These are phyloP conservation scores for Rhea americana DNA, from an alignment of 2,113 vertebrate species.

Conservation along the genomic window DNA sequence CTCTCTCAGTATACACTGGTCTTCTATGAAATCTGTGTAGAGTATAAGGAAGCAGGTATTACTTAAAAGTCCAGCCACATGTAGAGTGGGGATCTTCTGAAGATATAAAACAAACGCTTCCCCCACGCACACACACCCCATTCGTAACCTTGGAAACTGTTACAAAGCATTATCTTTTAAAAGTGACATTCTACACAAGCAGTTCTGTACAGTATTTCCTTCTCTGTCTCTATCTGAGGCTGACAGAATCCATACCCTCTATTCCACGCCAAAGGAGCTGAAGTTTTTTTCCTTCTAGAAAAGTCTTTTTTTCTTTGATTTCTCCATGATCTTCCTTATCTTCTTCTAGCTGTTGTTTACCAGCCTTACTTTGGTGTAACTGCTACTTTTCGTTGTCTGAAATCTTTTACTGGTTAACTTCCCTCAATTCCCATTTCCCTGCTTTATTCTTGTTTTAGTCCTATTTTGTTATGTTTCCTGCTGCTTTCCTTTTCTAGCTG, in stretches of 20 bases:
- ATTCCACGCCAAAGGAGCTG: conserved; percentile 23
- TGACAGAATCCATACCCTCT: conserved; percentile 23
- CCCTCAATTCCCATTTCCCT: conserved; percentile 16
- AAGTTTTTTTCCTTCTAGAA: conserved; percentile 15
- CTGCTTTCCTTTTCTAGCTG: conserved; percentile 41
- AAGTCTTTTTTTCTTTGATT: conserved; percentile 44
- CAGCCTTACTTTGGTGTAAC: conserved; percentile 23
- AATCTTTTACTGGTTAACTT: conserved; percentile 27
- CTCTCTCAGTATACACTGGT: background rate
- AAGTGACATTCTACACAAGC: background rate
- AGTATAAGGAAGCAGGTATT: background rate
- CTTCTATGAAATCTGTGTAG: background rate
- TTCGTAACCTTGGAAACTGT: conserved; percentile 50
- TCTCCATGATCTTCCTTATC: conserved; percentile 44
- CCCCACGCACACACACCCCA: background rate
- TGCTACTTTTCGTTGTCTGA: conserved; percentile 29
- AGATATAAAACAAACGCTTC: conserved; percentile 31
- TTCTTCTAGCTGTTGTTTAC: conserved; percentile 14
- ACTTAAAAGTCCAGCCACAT: conserved; percentile 40
- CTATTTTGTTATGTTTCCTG: conserved; percentile 30
- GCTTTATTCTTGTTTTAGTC: conserved; percentile 34
- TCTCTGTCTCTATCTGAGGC: conserved; percentile 28
- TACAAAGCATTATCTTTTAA: conserved; percentile 34
- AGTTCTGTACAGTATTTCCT: conserved; percentile 22
- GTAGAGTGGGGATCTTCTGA: conserved; percentile 27